Conservation (phyloP, 2,888 invertebrate species). For the Harpagoxenus sublaevis region DNA sequence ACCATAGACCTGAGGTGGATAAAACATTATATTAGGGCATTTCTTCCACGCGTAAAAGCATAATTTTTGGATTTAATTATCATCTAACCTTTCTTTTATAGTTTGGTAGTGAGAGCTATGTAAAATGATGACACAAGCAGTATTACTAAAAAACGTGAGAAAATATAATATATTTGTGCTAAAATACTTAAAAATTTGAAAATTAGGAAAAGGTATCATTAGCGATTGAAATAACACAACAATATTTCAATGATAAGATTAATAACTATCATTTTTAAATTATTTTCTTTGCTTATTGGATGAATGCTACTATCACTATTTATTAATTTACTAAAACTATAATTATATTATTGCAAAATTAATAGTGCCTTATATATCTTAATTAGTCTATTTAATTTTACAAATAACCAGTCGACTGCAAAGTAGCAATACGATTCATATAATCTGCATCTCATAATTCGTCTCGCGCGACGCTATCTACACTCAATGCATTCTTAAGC, state of each 20-base stretch:
- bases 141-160: not conserved
- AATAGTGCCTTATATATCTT: not conserved
- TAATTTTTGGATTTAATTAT: slow-evolving; percentile 19
- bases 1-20: slow-evolving; percentile 16
- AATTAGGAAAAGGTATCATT: not conserved
- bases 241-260: not conserved
- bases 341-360: too few relatives aligned
- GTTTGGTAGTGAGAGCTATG: not conserved
- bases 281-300: not conserved
- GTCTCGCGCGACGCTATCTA: not conserved
- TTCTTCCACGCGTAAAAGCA: slow-evolving; percentile 2
- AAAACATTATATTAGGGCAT: slow-evolving; percentile 23
- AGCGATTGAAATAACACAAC: not conserved
- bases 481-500: slow-evolving; percentile 36
- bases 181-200: not conserved
- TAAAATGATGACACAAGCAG: not conserved
- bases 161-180: too few relatives aligned
- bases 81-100: not conserved
- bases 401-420: not conserved
- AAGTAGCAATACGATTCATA: not conserved
- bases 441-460: slow-evolving; percentile 9
- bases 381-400: slow-evolving; percentile 14
- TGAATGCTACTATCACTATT: not conserved
- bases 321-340: not conserved
- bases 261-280: not conserved